A percentile compares a stretch with the other conserved stretches of the same genome.
phyloP scores from a whole-genome alignment of 2,888 invertebrate species.

The Amblyjoppa fuscipennis region DNA sequence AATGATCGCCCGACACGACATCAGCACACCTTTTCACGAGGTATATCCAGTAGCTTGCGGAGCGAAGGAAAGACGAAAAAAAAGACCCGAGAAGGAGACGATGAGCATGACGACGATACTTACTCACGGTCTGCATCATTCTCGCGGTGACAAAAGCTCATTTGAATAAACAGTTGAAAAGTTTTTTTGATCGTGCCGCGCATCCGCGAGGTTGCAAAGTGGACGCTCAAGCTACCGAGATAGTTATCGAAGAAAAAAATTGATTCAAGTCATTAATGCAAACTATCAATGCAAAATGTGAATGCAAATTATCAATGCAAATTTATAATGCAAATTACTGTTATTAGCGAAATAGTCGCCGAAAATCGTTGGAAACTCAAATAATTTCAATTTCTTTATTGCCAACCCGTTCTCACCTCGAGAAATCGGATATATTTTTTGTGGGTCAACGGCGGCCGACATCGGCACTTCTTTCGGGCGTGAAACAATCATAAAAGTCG shows the following conservation, averaged over 20 bases:
- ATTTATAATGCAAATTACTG: not conserved
- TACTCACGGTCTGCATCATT: slow-evolving; percentile 66
- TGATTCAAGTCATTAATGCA: too few relatives aligned
- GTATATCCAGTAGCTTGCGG: slow-evolving; percentile 4
- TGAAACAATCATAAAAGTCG: not conserved
- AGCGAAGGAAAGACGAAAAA: not conserved
- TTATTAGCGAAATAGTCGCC: not conserved
- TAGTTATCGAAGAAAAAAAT: not conserved
- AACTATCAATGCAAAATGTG: too few relatives aligned
- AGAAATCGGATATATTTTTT: not conserved
- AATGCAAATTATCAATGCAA: too few relatives aligned
- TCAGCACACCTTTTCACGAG: slow-evolving; percentile 50
- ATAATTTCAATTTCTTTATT: not conserved
- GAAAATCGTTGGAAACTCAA: not conserved
- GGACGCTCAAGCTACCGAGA: not conserved
- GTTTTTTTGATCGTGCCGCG: slow-evolving; percentile 9
- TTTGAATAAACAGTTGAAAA: slow-evolving; percentile 71
- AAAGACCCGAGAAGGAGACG: slow-evolving; percentile 7
- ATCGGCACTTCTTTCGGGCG: not conserved
- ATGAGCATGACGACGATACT: slow-evolving; percentile 57
- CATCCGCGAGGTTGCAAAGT: slow-evolving; percentile 38
- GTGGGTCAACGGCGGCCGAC: slow-evolving; percentile 1
- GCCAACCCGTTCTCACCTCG: not conserved
- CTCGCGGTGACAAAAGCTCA: slow-evolving; percentile 72
- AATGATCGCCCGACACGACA: slow-evolving; percentile 70